Conservation (phyloP, 2,797 vertebrate genomes). For the Phrynocephalus vlangalii region DNA sequence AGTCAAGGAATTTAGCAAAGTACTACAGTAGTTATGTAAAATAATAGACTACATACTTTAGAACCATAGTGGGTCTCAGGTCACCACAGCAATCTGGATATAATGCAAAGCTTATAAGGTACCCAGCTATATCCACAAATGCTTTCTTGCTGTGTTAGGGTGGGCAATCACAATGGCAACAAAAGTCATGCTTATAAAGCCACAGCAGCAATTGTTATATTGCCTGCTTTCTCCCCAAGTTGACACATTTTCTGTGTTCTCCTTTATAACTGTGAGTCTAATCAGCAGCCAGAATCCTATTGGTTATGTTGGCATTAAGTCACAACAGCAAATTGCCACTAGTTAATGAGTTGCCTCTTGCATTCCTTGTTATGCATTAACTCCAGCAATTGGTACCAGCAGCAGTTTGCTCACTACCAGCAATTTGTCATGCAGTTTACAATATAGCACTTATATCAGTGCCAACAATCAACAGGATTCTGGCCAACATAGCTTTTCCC, state of each 20-base stretch:
- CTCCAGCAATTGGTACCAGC: too few relatives aligned
- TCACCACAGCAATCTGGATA: too few relatives aligned
- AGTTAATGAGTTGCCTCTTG: too few relatives aligned
- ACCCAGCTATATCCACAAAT: background rate
- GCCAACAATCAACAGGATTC: background rate
- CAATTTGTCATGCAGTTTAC: too few relatives aligned
- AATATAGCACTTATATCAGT: too few relatives aligned
- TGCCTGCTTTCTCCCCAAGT: background rate
- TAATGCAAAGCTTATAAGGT: background rate
- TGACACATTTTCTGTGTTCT: background rate
- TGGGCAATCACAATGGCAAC: background rate
- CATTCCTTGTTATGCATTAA: too few relatives aligned
- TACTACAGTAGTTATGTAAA: too few relatives aligned
- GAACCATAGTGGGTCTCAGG: background rate
- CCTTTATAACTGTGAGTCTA: background rate
- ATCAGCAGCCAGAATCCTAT: background rate
- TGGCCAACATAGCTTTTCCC: background rate
- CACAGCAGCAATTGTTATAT: background rate
- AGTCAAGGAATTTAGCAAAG: background rate
- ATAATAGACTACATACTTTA: background rate
- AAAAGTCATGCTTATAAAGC: background rate
- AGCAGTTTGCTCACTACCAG: too few relatives aligned
- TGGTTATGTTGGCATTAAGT: too few relatives aligned
- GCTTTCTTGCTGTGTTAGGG: background rate
- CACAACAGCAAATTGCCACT: too few relatives aligned